Percentiles rank a stretch among this genome's conserved stretches.
phyloP scores from a whole-genome alignment of 2,888 invertebrate genomes.

The Mimas tiliae region DNA sequence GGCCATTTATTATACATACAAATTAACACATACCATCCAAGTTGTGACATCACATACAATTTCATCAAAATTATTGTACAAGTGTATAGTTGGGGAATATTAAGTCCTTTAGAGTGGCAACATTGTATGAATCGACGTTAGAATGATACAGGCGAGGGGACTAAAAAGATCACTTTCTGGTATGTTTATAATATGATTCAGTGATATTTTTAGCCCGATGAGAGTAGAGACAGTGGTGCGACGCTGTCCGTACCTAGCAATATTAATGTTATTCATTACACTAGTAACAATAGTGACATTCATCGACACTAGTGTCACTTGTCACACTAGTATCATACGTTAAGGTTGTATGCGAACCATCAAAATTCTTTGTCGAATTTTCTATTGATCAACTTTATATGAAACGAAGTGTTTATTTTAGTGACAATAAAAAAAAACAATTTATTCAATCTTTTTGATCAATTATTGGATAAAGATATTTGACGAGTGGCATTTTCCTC shows the following conservation, averaged over 20 bases:
- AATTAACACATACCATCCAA: not conserved
- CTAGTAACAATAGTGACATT: not conserved
- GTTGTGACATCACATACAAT: constrained; percentile 2
- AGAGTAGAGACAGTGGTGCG: not conserved
- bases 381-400: no score
- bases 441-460: no score
- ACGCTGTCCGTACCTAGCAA: no score
- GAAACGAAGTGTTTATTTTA: no score
- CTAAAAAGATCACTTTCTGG: not conserved
- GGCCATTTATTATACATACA: not conserved
- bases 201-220: not conserved
- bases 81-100: not conserved
- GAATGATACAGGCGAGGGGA: not conserved
- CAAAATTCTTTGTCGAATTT: no score
- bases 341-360: no score
- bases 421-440: no score
- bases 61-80: not conserved
- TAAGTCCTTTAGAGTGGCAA: not conserved
- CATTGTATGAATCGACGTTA: not conserved
- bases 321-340: no score
- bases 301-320: no score
- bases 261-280: not conserved
- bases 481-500: no score
- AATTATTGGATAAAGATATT: no score
- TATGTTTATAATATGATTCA: not conserved